phyloP scores from a whole-genome alignment of 2,888 invertebrate species.

The Dynastes tityus region DNA sequence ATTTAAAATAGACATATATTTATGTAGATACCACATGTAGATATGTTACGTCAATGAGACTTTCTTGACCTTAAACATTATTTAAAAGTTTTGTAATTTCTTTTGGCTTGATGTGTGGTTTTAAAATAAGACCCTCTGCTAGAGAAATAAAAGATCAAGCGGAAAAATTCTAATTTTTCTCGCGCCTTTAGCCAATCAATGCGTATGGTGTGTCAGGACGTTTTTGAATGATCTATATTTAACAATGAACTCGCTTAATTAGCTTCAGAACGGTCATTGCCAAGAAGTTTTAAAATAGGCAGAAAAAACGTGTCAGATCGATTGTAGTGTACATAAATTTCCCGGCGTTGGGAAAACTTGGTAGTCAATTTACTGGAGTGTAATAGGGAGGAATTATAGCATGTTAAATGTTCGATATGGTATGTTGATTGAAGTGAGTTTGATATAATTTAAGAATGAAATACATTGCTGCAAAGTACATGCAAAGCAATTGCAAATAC shows the following conservation, averaged over 20 bases:
- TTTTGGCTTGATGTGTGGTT: not conserved
- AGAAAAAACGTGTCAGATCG: not conserved
- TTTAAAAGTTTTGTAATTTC: too few relatives aligned
- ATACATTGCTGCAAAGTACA: too few relatives aligned
- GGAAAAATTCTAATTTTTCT: not conserved
- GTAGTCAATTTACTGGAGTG: not conserved
- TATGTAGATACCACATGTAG: too few relatives aligned
- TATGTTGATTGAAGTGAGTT: conserved; percentile 1
- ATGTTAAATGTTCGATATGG: conserved; percentile 22
- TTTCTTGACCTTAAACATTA: too few relatives aligned
- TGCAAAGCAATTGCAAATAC: too few relatives aligned
- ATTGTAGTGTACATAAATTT: conserved; percentile 3
- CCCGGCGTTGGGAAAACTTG: not conserved
- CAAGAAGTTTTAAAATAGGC: conserved; percentile 34
- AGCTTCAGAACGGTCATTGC: conserved; percentile 24
- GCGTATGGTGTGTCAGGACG: not conserved
- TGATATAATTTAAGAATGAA: not conserved
- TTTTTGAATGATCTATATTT: conserved; percentile 38
- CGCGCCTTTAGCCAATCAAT: conserved; percentile 2
- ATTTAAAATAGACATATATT: too few relatives aligned
- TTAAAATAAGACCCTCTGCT: not conserved
- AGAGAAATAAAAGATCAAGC: not conserved
- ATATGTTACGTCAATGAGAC: too few relatives aligned
- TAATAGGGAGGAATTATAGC: not conserved
- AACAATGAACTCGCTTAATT: conserved; percentile 41